Evolutionary conservation across 2,113 vertebrate genomes (phyloP), one percentile per base, ranked within the genome.

Genomic region (Megatriorchis doriae): DNA sequence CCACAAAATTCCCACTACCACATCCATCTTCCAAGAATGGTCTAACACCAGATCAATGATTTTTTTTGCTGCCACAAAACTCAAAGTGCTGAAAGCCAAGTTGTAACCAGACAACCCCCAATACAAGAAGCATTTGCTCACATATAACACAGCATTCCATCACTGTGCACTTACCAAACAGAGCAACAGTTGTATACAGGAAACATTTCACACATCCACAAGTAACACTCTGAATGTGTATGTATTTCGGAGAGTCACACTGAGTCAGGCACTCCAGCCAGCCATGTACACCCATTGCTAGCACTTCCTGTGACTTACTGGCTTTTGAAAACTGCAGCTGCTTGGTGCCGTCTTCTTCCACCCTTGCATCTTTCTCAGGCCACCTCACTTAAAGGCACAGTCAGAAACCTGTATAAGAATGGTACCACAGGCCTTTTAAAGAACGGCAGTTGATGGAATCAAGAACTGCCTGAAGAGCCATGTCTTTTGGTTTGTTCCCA

Each of bases 161-260:
- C 43, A 74, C 31, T n/a, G 10, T 21, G 7, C 8, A 97, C 98
- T 98, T 96, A 98, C 98, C 98, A 97, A 92, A 98, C 94, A 97
- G 8, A 58, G 97, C 91, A 16, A 97, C 92, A 22, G 55, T 29
- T 32, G 20, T 63, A 63, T 97, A 97, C 62, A 98, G 67, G 26
- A 58, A 36, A 94, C 93, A 97, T 95, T 97, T 98, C 40, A 98
- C 34, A 1, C 90, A 96, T 6, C 98, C 98, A 2, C 97, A 88
- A 83, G 86, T 94, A 58, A 88, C 23, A 43, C 96, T 98, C 63
- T 96, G 94, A 86, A 98, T 96, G 38, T 83, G 88, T 59, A 98
- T 45, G 42, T 97, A 94, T 94, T 98, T 99, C 12, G 27, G 92
- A 23, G 98, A 98, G 14, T 97, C 84, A 7, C 98, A 97, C 53